Percentiles rank a stretch among this genome's conserved stretches.
Conservation (phyloP, 2,113 vertebrate species). For the Oenanthe melanoleuca region DNA sequence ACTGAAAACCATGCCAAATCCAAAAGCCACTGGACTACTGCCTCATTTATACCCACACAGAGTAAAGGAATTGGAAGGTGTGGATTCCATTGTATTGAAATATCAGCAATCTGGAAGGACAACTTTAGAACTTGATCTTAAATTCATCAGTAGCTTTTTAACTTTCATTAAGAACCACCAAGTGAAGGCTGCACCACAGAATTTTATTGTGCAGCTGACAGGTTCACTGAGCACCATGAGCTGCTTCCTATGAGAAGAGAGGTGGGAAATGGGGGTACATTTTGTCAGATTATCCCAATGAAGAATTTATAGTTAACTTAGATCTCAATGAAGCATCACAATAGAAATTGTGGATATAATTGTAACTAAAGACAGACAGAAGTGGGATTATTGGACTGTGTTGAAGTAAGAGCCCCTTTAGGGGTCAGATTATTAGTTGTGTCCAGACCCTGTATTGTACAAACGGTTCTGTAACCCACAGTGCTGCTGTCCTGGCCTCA, state of each 20-base stretch:
- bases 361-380: neutral
- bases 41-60: neutral
- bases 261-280: rapidly evolving
- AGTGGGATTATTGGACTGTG: neutral
- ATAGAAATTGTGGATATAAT: neutral
- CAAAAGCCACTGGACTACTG: neutral
- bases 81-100: neutral
- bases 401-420: neutral
- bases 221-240: neutral
- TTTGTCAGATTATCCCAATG: neutral
- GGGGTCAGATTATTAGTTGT: neutral
- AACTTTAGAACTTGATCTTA: neutral
- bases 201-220: neutral
- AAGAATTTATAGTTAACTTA: neutral
- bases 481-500: neutral
- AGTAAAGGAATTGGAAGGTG: neutral
- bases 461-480: neutral
- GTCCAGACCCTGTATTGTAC: neutral
- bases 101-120: neutral
- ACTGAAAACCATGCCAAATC: neutral
- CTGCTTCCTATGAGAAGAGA: neutral
- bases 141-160: neutral
- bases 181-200: neutral
- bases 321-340: neutral
- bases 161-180: neutral